Base-by-base conservation (phyloP, 1,140 invertebrate species). In the Drusus annulatus region DNA sequence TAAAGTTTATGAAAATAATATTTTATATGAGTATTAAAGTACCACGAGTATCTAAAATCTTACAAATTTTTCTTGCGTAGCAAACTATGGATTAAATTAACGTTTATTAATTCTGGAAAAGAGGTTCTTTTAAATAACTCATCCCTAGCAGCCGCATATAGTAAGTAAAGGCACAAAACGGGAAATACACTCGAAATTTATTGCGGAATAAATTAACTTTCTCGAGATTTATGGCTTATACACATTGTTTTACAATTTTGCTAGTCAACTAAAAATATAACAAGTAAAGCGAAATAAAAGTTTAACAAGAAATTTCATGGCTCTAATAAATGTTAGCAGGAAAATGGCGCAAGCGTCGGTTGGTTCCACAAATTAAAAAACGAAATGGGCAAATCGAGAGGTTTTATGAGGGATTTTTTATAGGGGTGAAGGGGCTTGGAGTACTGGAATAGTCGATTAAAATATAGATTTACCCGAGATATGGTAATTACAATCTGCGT, bases 121-220 rank as follows among this genome's bases (percentile, higher is more conserved):
- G 23, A 21, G 23, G 21, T 60, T 60, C 23, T n/a, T 60, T 16
- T 10, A 60, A 31, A 68, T 68, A 68, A 68, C 50, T 68, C 63
- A 68, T 17, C 25, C 5, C 31, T 10, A 68, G 63, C 28, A 31
- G 4, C 63, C 63, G 10, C 25, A 60, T 25, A 60, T 60, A 23
- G 58, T 23, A 45, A 23, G 13, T 23, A 68, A 68, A 68, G 19
- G 23, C 63, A 28, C 16, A 36, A 45, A 3, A 36, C 36, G n/a
- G 31, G 63, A 31, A 45, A 68, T 31, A 68, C 63, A 17, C 63
- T 68, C 63, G 25, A 68, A 68, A 68, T 68, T 68, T 68, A 68
- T 68, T 31, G 28, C 31, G 25, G 63, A 68, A 68, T 68, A 68
- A 68, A 68, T 68, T 68, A 68, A 68, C 28, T 68, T 68, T 68